Evolutionary conservation across 2,113 vertebrate species (phyloP).

Genomic region (Rhodinocichla rosea): DNA sequence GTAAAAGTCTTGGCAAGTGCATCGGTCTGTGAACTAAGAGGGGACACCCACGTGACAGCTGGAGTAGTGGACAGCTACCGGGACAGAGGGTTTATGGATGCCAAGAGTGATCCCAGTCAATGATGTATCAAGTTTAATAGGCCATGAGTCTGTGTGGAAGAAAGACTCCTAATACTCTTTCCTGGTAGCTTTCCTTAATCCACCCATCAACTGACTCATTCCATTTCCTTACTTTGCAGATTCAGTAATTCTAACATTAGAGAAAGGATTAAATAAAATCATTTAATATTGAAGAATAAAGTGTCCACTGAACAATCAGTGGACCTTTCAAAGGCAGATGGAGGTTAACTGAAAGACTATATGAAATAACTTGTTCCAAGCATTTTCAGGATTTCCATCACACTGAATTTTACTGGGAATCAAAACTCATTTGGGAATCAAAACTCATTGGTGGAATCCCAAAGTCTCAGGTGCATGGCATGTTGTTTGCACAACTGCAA

Average conservation of each 20-base stretch:
- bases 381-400: neutral
- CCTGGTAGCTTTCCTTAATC: neutral
- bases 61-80: neutral
- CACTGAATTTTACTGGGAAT: neutral
- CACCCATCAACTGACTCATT: neutral
- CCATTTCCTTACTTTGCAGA: neutral
- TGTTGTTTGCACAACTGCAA: neutral
- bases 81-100: neutral
- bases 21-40: fast-evolving
- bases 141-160: neutral
- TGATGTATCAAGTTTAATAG: neutral
- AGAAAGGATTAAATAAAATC: neutral
- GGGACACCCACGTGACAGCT: neutral
- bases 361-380: neutral
- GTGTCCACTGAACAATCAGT: neutral
- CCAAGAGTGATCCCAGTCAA: neutral
- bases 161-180: neutral
- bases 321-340: neutral
- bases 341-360: neutral
- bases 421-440: neutral
- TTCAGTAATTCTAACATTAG: neutral
- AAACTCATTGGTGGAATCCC: neutral
- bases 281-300: neutral
- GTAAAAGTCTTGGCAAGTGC: neutral
- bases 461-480: fast-evolving